A percentile compares a stretch with the other conserved stretches of the same genome.
phyloP scores from a whole-genome alignment of 2,888 invertebrate species.

The Crocallis elinguaria region DNA sequence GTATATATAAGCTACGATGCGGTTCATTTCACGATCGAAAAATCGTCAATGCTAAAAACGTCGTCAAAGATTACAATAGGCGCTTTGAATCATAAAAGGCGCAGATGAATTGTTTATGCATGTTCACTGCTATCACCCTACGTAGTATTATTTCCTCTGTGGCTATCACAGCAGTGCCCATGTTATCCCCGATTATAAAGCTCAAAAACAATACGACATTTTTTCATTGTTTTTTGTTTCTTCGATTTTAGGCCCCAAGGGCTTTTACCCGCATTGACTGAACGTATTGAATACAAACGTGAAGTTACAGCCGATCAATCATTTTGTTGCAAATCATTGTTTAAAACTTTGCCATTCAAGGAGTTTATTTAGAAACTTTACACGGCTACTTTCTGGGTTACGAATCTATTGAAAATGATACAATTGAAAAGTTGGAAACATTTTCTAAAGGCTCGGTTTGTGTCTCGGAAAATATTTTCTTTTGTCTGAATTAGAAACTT shows the following conservation, averaged over 20 bases:
- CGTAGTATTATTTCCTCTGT: no score
- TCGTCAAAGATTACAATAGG: no score
- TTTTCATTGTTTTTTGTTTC: neutral
- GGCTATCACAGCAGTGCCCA: no score
- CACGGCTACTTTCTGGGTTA: slow-evolving; percentile 23
- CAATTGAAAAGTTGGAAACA: slow-evolving; percentile 22
- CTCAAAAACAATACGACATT: no score
- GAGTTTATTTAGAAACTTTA: slow-evolving; percentile 38
- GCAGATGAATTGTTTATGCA: no score
- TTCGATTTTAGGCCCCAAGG: neutral
- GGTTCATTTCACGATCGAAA: no score
- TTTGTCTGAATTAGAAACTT: neutral
- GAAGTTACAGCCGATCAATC: slow-evolving; percentile 49
- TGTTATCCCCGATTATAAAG: no score
- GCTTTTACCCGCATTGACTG: neutral
- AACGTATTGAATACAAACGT: slow-evolving; percentile 18
- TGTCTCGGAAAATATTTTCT: slow-evolving; percentile 1
- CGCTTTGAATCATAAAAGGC: no score
- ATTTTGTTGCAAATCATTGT: slow-evolving; percentile 56
- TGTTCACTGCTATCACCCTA: no score
- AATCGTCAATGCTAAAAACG: no score
- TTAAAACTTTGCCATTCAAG: slow-evolving; percentile 47
- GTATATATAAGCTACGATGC: no score
- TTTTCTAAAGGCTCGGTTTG: slow-evolving; percentile 8
- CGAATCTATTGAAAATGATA: slow-evolving; percentile 22